Conservation (phyloP, 1,140 invertebrate species). For the Megalonaias nervosa region DNA sequence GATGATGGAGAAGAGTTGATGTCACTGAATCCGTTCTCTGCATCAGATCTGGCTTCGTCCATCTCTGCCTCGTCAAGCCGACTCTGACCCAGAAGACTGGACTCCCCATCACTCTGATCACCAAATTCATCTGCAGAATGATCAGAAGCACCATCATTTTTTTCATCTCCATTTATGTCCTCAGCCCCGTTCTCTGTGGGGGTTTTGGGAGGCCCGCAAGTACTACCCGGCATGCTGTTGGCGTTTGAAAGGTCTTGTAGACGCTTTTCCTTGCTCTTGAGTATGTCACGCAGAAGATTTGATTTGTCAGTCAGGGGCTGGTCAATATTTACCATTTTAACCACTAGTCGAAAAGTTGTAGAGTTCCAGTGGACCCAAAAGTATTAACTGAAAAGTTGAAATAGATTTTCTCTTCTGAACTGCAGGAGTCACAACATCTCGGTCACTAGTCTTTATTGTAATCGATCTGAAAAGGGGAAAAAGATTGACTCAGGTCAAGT, state of each 20-base stretch:
- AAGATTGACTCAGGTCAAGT: too few relatives aligned
- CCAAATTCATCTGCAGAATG: constrained; percentile 39
- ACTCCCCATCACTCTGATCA: constrained; percentile 44
- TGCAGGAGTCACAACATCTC: too few relatives aligned
- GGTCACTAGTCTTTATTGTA: too few relatives aligned
- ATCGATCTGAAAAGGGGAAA: too few relatives aligned
- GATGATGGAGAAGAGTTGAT: constrained; percentile 31
- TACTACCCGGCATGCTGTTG: constrained; percentile 40
- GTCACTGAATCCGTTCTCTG: constrained; percentile 46
- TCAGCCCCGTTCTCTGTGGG: constrained; percentile 64
- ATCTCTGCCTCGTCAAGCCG: constrained; percentile 32
- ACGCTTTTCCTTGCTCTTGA: constrained; percentile 69
- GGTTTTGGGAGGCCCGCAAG: constrained; percentile 64
- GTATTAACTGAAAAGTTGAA: too few relatives aligned
- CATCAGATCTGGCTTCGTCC: constrained; percentile 47
- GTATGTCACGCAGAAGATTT: constrained; percentile 71
- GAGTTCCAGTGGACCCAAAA: too few relatives aligned
- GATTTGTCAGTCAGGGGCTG: constrained; percentile 62
- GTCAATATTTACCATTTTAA: constrained; percentile 47
- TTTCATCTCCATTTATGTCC: constrained; percentile 38
- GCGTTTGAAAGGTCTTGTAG: constrained; percentile 36
- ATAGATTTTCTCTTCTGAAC: too few relatives aligned
- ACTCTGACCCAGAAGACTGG: constrained; percentile 27
- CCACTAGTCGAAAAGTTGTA: too few relatives aligned
- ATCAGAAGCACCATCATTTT: constrained; percentile 27